Evolutionary conservation across 30 jellyfish, hydroid and myxozoan genomes (phyloP).

Genomic region (Clytia hemisphaerica): DNA sequence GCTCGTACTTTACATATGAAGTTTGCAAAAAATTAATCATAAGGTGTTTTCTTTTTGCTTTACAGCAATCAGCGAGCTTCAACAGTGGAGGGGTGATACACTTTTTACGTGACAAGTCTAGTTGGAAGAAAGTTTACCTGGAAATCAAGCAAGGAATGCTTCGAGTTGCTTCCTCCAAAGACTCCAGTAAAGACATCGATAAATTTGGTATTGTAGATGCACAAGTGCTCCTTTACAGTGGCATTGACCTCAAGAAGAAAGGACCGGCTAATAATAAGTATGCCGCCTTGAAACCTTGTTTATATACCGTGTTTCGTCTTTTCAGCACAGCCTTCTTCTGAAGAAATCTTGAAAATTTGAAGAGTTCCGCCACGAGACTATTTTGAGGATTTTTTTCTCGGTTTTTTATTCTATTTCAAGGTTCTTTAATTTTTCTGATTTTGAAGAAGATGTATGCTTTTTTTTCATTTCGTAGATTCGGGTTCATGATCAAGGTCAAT

Average conservation of each 20-base stretch:
- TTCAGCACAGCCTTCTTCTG: background rate
- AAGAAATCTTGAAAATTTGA: background rate
- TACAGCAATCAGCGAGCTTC: conserved; percentile 58
- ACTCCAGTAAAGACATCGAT: conserved; percentile 61
- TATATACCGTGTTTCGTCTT: background rate
- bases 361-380: background rate
- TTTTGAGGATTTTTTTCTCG: background rate
- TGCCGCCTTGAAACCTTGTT: too few relatives aligned
- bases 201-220: conserved; percentile 52
- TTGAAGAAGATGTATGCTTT: background rate
- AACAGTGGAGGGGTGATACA: conserved; percentile 42
- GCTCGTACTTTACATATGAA: background rate
- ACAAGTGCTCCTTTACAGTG: conserved; percentile 56
- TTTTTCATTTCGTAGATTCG: background rate
- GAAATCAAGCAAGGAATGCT: conserved; percentile 4
- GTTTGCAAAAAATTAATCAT: background rate
- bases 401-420: background rate
- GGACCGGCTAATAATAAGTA: conserved; percentile 30
- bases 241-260: conserved; percentile 59
- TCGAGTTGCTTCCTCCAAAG: too few relatives aligned
- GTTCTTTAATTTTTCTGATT: background rate
- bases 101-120: conserved; percentile 41
- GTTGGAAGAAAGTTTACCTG: conserved; percentile 39
- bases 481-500: too few relatives aligned
- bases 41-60: conserved; percentile 1